Evolutionary conservation across 2,888 invertebrate genomes (phyloP).

Genomic region (Rhingia campestris): DNA sequence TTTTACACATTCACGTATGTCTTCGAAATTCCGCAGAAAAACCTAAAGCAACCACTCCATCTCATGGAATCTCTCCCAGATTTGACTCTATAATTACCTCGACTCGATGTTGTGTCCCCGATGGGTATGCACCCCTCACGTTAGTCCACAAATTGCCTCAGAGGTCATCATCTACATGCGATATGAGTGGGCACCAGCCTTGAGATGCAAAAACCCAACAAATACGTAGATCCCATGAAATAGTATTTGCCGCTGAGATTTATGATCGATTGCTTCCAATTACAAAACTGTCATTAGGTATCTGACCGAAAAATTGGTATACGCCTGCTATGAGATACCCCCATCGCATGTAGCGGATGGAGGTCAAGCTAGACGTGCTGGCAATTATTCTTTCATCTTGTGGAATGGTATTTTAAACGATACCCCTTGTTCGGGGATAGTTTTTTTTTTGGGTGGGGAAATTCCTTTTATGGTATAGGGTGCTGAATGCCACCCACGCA

Average conservation of each 20-base stretch:
- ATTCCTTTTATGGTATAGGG: not conserved
- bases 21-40: conserved; percentile 19
- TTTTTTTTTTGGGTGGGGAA: no score
- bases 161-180: not conserved
- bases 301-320: conserved; percentile 61
- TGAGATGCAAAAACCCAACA: conserved; percentile 25
- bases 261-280: conserved; percentile 78
- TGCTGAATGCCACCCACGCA: not conserved
- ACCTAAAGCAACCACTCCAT: conserved; percentile 10
- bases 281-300: conserved; percentile 59
- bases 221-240: conserved; percentile 5
- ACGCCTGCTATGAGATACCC: conserved; percentile 1
- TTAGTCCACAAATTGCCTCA: not conserved
- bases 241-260: conserved; percentile 75
- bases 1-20: not conserved
- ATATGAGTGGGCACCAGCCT: not conserved
- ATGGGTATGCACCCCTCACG: conserved; percentile 11
- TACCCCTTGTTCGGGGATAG: not conserved
- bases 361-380: not conserved
- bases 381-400: conserved; percentile 21
- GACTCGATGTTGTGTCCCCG: conserved; percentile 26
- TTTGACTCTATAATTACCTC: conserved; percentile 43
- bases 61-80: conserved; percentile 20
- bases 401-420: not conserved
- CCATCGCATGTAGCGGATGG: not conserved